Evolutionary conservation across 2,113 vertebrate genomes (phyloP).

Genomic region (Maccullochella peelii): DNA sequence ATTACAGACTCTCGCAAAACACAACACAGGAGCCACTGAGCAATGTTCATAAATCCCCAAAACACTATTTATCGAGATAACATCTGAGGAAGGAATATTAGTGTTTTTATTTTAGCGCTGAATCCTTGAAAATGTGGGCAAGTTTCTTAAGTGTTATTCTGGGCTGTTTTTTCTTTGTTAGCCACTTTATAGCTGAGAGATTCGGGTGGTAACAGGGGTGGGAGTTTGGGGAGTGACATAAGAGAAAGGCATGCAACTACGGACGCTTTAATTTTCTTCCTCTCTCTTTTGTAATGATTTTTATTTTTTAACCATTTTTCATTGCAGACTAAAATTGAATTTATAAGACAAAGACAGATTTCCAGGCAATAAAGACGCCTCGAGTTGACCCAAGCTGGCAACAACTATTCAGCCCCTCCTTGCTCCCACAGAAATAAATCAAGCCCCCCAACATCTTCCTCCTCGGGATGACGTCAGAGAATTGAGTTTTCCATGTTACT

Average conservation of each 20-base stretch:
- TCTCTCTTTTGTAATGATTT: neutral
- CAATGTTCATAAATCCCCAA: constrained; percentile 1
- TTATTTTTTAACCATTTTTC: constrained; percentile 10
- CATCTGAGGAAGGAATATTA: neutral
- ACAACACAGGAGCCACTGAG: constrained; percentile 2
- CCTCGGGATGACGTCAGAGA: constrained; percentile 75
- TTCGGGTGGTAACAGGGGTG: constrained; percentile 14
- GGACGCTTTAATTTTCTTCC: constrained; percentile 10
- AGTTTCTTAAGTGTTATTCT: neutral
- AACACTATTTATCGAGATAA: constrained; percentile 9
- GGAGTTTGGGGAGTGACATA: neutral
- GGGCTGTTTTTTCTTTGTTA: neutral
- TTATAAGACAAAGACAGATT: constrained; percentile 41
- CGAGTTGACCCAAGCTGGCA: constrained; percentile 48
- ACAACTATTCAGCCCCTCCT: constrained; percentile 48
- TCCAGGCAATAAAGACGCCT: constrained; percentile 47
- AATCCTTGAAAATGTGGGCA: neutral
- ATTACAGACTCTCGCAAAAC: neutral
- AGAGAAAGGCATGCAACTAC: neutral
- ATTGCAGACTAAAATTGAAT: constrained; percentile 15
- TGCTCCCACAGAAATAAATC: constrained; percentile 80
- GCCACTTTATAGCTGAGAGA: constrained; percentile 4
- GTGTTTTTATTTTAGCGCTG: neutral
- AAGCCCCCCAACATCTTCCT: constrained; percentile 64
- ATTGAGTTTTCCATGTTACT: constrained; percentile 75